Percentiles rank a stretch among this genome's conserved stretches.
Evolutionary conservation across 2,113 vertebrate species (phyloP).

Genomic region (Lasiurus cinereus): DNA sequence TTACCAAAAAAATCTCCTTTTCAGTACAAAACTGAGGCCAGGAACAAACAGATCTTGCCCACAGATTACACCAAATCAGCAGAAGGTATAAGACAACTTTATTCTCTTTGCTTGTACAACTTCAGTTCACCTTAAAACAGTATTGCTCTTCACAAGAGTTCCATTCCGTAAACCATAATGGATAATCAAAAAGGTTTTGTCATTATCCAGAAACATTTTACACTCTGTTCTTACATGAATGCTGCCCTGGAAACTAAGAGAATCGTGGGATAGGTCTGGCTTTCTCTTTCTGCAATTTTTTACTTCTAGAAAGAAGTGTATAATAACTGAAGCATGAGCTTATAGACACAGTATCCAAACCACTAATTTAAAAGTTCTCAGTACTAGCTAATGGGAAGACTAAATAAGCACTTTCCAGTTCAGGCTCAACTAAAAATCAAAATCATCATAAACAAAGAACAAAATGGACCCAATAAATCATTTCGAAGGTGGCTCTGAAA

Average conservation of each 20-base stretch:
- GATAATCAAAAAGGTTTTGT: neutral
- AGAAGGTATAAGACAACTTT: neutral
- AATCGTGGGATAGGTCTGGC: neutral
- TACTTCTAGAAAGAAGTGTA: constrained; percentile 6
- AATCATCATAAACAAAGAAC: constrained; percentile 6
- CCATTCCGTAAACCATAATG: neutral
- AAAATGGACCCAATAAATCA: constrained; percentile 14
- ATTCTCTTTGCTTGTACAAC: neutral
- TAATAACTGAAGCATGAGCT: constrained; percentile 39
- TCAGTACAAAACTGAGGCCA: neutral
- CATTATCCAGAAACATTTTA: neutral
- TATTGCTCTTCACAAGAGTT: neutral
- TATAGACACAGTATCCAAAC: neutral
- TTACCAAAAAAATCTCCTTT: neutral
- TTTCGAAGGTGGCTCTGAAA: constrained; percentile 50
- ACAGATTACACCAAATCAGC: neutral
- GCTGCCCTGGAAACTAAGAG: constrained; percentile 47
- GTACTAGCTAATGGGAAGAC: constrained; percentile 16
- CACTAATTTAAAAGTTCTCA: constrained; percentile 46
- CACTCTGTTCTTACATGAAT: constrained; percentile 27
- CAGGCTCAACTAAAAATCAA: neutral
- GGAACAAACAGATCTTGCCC: neutral
- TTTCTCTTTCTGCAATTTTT: neutral
- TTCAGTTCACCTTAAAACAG: neutral
- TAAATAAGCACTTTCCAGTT: constrained; percentile 48